phyloP scores from a whole-genome alignment of 2,797 vertebrate species.

The Pantherophis alleghaniensis region DNA sequence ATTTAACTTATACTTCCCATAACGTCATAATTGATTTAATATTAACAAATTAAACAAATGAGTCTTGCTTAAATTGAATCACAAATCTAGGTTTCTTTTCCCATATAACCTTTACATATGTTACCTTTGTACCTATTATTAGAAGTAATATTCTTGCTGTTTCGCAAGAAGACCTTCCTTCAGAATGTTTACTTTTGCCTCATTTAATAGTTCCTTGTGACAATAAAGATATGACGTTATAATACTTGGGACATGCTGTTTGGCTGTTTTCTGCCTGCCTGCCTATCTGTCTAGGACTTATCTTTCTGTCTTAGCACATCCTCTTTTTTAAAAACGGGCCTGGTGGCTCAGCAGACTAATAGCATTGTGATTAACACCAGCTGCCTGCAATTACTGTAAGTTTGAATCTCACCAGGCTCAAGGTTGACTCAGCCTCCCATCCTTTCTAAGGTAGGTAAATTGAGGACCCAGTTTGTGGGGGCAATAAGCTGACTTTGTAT shows the following conservation, averaged over 20 bases:
- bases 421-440: too few species aligned
- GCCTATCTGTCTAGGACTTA: conserved; percentile 52
- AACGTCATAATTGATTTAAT: conserved; percentile 52
- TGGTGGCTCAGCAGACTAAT: too few species aligned
- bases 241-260: conserved; percentile 29
- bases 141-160: conserved; percentile 33
- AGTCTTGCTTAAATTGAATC: conserved; percentile 55
- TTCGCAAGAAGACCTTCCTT: conserved; percentile 46
- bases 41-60: conserved; percentile 55
- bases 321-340: neutral
- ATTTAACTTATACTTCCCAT: neutral
- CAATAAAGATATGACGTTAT: conserved; percentile 50
- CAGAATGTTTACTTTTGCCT: conserved; percentile 46
- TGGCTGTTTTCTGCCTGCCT: neutral
- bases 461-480: too few species aligned
- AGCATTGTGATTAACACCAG: too few species aligned
- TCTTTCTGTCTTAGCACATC: conserved; percentile 31
- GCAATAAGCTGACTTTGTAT: too few species aligned
- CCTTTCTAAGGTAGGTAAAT: too few species aligned
- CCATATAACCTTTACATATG: conserved; percentile 37
- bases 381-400: too few species aligned
- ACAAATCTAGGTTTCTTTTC: conserved; percentile 20
- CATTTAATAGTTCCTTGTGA: conserved; percentile 45
- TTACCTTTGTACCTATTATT: conserved; percentile 45
- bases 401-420: too few species aligned